Evolutionary conservation across 2,797 vertebrate species (phyloP), one percentile per base, ranked within the genome.

Genomic region (Falco rusticolus): DNA sequence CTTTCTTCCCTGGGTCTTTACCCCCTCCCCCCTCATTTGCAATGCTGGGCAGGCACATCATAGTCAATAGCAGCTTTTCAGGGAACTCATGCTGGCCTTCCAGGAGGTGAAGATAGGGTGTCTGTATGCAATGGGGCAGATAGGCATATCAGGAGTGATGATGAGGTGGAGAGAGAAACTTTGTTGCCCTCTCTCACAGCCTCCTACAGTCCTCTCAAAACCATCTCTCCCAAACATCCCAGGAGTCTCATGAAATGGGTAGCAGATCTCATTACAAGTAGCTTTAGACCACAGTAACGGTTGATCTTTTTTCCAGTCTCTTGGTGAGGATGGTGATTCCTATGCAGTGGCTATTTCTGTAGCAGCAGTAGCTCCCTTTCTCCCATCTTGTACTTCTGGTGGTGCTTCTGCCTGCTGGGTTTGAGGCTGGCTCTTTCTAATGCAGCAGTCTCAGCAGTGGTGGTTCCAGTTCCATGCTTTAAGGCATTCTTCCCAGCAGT

Each of bases 381-480:
- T 85, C 29, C 19, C 24, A 63, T 78, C n/a, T 61, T 57, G 14
- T 80, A 71, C 83, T 93, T 53, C 83, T 91, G 21, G 31, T 70
- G 72, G 43, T 69, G 54, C 11, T 89, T 93, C 64, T 90, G 41
- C 69, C 78, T 56, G 33, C 71, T 68, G n/a, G 11, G 26, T 56
- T 82, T 68, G 43, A 94, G 29, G 50, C 66, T 48, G n/a, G 31
- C 9, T 77, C 20, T 78, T 87, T 68, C 53, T 60, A 72, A 64
- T 25, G n/a, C 60, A 65, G 45, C 71, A 72, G 26, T 31, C 45
- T 60, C 82, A 81, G n/a, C 15, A 91, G n/a, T 1, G 3, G 21
- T n/a, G 75, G 61, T 80, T 93, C 66, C n/a, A 43, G 21, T 84
- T 85, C 60, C 37, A 13, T 56, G 54, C 25, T 89, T 91, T 77